Conservation (phyloP, 1,140 invertebrate genomes). For the Drosophila truncata region DNA sequence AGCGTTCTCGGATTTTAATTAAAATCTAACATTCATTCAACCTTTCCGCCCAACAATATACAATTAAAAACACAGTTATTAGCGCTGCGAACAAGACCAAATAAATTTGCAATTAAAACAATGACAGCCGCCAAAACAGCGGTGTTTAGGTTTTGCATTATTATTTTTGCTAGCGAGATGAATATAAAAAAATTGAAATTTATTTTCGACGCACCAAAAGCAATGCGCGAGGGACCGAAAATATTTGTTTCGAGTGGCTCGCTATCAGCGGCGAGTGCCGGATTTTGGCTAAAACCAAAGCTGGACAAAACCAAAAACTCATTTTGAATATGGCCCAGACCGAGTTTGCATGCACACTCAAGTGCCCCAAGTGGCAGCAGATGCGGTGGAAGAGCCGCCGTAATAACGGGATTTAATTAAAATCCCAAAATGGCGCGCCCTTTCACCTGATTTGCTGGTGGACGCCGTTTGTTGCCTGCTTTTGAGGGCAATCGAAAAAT, state of each 20-base stretch:
- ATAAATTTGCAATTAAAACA: constrained; percentile 78
- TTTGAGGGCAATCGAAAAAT: constrained; percentile 62
- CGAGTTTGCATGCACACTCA: constrained; percentile 41
- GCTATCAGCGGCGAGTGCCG: constrained; percentile 32
- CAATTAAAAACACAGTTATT: constrained; percentile 73
- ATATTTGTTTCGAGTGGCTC: constrained; percentile 54
- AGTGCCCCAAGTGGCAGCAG: constrained; percentile 45
- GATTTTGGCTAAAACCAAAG: constrained; percentile 47
- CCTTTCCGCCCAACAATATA: constrained; percentile 44
- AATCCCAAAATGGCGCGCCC: constrained; percentile 65
- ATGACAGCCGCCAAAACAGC: constrained; percentile 26
- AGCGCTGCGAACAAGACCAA: constrained; percentile 53
- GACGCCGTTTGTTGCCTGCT: constrained; percentile 28
- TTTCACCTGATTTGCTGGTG: constrained; percentile 52
- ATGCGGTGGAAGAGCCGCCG: constrained; percentile 37
- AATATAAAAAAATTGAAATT: constrained; percentile 59
- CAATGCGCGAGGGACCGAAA: constrained; percentile 16
- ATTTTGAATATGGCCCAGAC: constrained; percentile 61
- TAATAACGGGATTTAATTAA: constrained; percentile 75
- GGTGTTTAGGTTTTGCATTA: constrained; percentile 45
- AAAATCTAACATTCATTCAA: constrained; percentile 20
- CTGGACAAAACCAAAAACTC: constrained; percentile 59
- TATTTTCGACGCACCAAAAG: constrained; percentile 50
- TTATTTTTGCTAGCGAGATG: constrained; percentile 40
- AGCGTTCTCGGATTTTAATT: constrained; percentile 39